Evolutionary conservation across 2,113 vertebrate genomes (phyloP).

Genomic region (Pseudopodoces humilis): DNA sequence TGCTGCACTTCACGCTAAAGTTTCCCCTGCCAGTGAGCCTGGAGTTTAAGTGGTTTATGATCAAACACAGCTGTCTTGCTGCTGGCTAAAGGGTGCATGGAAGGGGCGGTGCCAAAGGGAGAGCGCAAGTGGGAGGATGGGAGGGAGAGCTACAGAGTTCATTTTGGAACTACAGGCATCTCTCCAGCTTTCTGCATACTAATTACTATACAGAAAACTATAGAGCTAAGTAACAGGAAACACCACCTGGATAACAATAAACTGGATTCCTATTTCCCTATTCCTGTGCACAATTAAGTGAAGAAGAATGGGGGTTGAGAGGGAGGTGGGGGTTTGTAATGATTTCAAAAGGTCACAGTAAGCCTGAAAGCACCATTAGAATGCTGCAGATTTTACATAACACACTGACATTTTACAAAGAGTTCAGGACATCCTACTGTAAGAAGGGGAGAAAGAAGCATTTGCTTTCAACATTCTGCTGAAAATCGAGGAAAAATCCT

Average conservation of each 20-base stretch:
- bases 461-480: neutral
- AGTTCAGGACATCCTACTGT: neutral
- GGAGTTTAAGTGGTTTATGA: constrained; percentile 79
- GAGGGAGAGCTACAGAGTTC: constrained; percentile 13
- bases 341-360: constrained; percentile 48
- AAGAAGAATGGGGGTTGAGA: neutral
- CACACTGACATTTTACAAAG: constrained; percentile 45
- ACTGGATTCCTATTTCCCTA: neutral
- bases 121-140: neutral
- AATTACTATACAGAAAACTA: constrained; percentile 34
- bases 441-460: neutral
- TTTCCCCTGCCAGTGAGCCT: constrained; percentile 66
- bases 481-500: neutral
- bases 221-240: constrained; percentile 47
- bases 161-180: constrained; percentile 59
- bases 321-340: neutral
- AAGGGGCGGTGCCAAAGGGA: constrained; percentile 68
- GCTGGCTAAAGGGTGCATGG: constrained; percentile 69
- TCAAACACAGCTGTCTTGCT: constrained; percentile 80
- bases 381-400: constrained; percentile 10
- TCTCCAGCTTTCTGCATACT: constrained; percentile 54
- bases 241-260: constrained; percentile 41
- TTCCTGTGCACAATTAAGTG: neutral
- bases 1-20: constrained; percentile 61
- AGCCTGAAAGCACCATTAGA: constrained; percentile 3